These are phyloP conservation scores for Acrocephalus kingi DNA, from an alignment of 2,113 vertebrate genomes.

Conservation along the genomic window DNA sequence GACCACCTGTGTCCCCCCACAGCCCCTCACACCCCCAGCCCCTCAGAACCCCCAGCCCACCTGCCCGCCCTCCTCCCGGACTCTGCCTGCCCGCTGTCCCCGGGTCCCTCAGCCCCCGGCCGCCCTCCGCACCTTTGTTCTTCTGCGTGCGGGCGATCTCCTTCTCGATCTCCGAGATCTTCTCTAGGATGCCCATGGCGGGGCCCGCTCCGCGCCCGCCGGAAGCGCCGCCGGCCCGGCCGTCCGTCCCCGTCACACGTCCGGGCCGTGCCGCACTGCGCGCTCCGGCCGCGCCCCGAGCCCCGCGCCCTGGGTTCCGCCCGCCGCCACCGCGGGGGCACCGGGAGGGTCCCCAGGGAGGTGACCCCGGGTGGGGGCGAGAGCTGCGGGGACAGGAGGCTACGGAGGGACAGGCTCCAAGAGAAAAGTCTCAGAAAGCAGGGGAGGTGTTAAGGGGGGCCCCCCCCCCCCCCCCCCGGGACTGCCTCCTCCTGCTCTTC, in stretches of 20 bases:
- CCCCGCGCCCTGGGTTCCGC: constrained; percentile 52
- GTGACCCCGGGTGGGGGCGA: neutral
- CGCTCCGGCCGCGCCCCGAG: neutral
- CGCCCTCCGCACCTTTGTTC: constrained; percentile 85
- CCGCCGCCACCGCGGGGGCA: neutral
- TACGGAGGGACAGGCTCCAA: neutral
- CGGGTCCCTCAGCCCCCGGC: too few relatives aligned
- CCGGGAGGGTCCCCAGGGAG: neutral
- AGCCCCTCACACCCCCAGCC: too few relatives aligned
- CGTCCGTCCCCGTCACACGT: neutral
- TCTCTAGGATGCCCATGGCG: constrained; percentile 93
- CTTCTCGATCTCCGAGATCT: constrained; percentile 95
- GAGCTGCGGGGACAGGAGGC: neutral
- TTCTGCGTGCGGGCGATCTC: constrained; percentile 97
- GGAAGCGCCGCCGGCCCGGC: constrained; percentile 1
- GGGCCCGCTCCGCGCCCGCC: neutral
- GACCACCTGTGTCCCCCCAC: neutral
- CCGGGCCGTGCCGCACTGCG: neutral
- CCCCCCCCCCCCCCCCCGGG: accelerated
- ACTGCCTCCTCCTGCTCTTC: neutral
- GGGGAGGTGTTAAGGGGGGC: neutral
- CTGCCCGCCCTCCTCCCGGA: neutral
- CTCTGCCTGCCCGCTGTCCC: neutral
- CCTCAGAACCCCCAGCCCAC: neutral
- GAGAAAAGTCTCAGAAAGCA: neutral